A percentile compares a stretch with the other conserved stretches of the same genome.
Conservation (phyloP, 2,888 invertebrate genomes). For the Eupithecia pulchellata region DNA sequence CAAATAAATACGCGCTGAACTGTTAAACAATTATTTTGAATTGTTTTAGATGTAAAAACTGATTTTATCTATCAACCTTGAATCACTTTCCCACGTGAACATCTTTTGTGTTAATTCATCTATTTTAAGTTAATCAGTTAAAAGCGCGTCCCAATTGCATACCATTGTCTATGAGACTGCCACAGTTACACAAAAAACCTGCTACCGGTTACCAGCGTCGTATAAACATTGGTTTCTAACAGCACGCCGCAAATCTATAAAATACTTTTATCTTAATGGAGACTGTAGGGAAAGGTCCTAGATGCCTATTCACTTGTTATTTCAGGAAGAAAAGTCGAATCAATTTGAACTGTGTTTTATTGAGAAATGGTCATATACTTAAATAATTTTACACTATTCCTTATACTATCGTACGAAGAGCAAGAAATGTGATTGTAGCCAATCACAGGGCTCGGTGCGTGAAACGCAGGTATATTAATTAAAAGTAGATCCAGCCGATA, state of each 20-base stretch:
- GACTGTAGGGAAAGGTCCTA: too few relatives aligned
- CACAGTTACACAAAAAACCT: conserved; percentile 15
- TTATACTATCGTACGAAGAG: too few relatives aligned
- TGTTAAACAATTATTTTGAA: background rate
- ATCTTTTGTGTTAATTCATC: conserved; percentile 56
- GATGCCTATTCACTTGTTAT: too few relatives aligned
- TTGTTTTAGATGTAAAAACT: background rate
- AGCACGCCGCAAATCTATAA: background rate
- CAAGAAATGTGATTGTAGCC: too few relatives aligned
- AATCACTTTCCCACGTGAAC: conserved; percentile 67
- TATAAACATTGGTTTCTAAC: background rate
- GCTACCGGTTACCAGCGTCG: conserved; percentile 10
- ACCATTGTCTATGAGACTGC: conserved; percentile 68
- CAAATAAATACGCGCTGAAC: background rate
- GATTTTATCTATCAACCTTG: conserved; percentile 65
- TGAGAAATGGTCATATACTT: too few relatives aligned
- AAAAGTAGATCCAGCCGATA: too few relatives aligned
- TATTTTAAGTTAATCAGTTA: conserved; percentile 49
- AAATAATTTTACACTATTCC: too few relatives aligned
- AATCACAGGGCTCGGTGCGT: too few relatives aligned
- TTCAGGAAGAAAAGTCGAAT: too few relatives aligned
- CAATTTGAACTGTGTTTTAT: too few relatives aligned
- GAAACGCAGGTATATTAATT: too few relatives aligned
- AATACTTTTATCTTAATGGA: too few relatives aligned
- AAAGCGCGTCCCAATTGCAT: conserved; percentile 60